Conservation (phyloP, 2,797 vertebrate genomes). For the Psittacula echo region DNA sequence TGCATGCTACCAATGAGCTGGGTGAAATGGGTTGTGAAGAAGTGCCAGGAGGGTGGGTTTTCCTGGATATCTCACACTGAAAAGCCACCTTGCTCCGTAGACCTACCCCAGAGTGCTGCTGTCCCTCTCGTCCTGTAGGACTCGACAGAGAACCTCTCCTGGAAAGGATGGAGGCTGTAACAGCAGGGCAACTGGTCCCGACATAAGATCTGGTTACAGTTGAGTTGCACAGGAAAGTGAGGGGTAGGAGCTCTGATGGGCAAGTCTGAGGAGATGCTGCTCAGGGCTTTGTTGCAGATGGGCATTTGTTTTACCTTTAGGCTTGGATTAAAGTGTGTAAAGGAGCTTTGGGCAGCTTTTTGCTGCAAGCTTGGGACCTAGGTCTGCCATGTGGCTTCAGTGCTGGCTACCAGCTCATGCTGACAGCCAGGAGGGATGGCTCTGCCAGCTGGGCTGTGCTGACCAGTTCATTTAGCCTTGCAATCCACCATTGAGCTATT, state of each 20-base stretch:
- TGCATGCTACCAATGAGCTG: not conserved
- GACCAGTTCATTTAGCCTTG: not conserved
- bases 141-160: not conserved
- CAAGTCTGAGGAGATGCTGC: not conserved
- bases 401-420: not conserved
- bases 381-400: not conserved
- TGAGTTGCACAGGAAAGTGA: not conserved
- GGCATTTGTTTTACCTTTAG: not conserved
- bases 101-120: fast-evolving
- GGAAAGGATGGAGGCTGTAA: not conserved
- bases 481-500: not conserved
- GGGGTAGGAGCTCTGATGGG: not conserved
- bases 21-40: not conserved
- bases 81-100: not conserved
- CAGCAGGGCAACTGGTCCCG: not conserved
- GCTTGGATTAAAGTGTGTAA: not conserved
- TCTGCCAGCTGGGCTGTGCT: not conserved
- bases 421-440: not conserved
- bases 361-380: not conserved
- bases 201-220: fast-evolving
- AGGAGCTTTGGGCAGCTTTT: not conserved
- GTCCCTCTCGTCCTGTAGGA: not conserved
- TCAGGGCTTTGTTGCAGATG: not conserved
- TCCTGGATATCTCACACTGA: not conserved
- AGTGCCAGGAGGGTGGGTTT: not conserved